Evolutionary conservation across 2,113 vertebrate genomes (phyloP).

Genomic region (Greenwoodochromis staneri): DNA sequence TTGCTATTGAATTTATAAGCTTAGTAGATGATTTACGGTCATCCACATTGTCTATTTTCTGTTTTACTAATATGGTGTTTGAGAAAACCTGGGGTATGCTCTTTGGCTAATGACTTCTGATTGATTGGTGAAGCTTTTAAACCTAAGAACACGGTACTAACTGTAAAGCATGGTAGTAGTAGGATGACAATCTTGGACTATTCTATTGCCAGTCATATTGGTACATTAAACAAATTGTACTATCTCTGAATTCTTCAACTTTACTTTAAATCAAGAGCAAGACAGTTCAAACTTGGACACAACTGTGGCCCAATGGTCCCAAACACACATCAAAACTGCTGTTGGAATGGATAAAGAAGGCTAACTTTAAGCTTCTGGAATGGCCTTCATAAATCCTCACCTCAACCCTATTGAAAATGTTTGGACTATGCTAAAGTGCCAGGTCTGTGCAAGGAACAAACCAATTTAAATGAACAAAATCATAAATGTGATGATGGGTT

Average conservation of each 20-base stretch:
- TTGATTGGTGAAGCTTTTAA: neutral
- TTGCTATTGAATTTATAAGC: neutral
- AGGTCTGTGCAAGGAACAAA: neutral
- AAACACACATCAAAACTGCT: neutral
- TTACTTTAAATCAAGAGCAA: neutral
- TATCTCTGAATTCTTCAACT: neutral
- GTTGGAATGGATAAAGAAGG: neutral
- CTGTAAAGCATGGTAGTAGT: neutral
- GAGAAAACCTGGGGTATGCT: neutral
- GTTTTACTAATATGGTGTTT: neutral
- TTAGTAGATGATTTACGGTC: neutral
- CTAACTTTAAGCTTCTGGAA: neutral
- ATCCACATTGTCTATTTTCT: neutral
- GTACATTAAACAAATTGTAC: neutral
- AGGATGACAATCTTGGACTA: neutral
- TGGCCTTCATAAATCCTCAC: neutral
- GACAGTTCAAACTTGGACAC: neutral
- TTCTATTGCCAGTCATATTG: neutral
- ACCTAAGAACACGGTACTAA: neutral
- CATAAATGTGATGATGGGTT: neutral
- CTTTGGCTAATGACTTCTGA: neutral
- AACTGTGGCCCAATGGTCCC: neutral
- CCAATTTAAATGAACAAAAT: neutral
- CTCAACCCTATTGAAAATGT: neutral
- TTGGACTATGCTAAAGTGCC: neutral